Percentiles rank a stretch among this genome's conserved stretches.
These are phyloP conservation scores for Dolichotis patagonum DNA, from an alignment of 2,113 vertebrate species.

Conservation along the genomic window DNA sequence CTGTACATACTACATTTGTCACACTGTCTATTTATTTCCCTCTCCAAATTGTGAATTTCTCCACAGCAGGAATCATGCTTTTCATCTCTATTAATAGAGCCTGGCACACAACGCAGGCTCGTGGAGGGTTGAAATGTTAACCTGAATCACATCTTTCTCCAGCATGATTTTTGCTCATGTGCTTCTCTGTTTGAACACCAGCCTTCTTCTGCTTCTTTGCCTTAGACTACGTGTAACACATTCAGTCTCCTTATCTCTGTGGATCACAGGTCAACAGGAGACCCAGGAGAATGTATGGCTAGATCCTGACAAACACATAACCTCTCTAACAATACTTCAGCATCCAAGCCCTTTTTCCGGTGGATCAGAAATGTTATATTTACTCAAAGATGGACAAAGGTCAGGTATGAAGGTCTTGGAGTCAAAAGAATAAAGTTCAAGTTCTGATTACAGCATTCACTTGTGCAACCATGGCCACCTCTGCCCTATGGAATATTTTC, in stretches of 20 bases:
- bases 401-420: not conserved
- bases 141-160: slow-evolving; percentile 43
- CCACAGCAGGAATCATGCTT: slow-evolving; percentile 41
- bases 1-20: slow-evolving; percentile 11
- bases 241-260: not conserved
- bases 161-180: slow-evolving; percentile 11
- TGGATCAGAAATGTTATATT: not conserved
- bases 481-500: not conserved
- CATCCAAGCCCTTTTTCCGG: not conserved
- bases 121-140: not conserved
- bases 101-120: slow-evolving; percentile 54
- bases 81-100: slow-evolving; percentile 59
- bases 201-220: slow-evolving; percentile 21
- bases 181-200: not conserved
- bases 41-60: slow-evolving; percentile 68
- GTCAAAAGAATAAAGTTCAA: not conserved
- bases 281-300: not conserved
- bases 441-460: not conserved
- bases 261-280: not conserved
- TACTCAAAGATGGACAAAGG: not conserved
- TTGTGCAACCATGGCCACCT: not conserved
- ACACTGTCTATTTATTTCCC: slow-evolving; percentile 60
- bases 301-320: not conserved
- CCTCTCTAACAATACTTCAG: not conserved
- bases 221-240: not conserved